Evolutionary conservation across 2,113 vertebrate species (phyloP).

Genomic region (Alectura lathami): DNA sequence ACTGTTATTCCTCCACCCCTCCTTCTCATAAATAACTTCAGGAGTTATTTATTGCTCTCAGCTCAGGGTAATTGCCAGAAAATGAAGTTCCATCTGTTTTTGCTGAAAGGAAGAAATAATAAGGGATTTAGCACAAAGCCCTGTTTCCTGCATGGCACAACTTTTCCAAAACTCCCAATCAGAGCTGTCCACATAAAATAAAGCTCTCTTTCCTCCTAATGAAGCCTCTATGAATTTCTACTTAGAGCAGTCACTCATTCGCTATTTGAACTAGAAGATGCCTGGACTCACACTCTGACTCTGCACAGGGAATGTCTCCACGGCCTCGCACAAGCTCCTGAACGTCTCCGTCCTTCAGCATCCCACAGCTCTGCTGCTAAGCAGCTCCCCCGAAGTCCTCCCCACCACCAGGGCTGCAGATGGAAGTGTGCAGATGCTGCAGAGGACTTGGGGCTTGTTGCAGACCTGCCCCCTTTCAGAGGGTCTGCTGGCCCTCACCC

Average conservation of each 20-base stretch:
- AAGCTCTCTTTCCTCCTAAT: not conserved
- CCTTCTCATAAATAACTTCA: not conserved
- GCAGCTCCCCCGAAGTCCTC: not conserved
- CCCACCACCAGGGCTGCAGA: not conserved
- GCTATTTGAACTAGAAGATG: not conserved
- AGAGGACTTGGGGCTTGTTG: too few species aligned
- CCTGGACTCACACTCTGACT: not conserved
- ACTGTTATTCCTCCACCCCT: not conserved
- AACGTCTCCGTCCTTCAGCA: not conserved
- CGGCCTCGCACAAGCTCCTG: not conserved
- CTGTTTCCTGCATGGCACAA: accelerated
- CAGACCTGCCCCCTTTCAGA: too few species aligned
- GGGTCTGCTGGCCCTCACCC: not conserved
- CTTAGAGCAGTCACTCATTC: not conserved
- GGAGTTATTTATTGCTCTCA: not conserved
- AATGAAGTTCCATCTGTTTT: not conserved
- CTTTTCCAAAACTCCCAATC: not conserved
- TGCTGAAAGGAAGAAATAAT: not conserved
- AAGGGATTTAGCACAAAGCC: not conserved
- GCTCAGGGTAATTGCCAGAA: not conserved
- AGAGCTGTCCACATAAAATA: not conserved
- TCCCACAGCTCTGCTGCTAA: not conserved
- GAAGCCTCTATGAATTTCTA: not conserved
- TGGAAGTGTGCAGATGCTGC: accelerated
- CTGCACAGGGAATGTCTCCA: not conserved